Percentiles rank a stretch among this genome's conserved stretches.
These are phyloP conservation scores for Nemopilema nomurai DNA, from an alignment of 30 jellyfish, hydroid and myxozoan genomes.

Conservation along the genomic window DNA sequence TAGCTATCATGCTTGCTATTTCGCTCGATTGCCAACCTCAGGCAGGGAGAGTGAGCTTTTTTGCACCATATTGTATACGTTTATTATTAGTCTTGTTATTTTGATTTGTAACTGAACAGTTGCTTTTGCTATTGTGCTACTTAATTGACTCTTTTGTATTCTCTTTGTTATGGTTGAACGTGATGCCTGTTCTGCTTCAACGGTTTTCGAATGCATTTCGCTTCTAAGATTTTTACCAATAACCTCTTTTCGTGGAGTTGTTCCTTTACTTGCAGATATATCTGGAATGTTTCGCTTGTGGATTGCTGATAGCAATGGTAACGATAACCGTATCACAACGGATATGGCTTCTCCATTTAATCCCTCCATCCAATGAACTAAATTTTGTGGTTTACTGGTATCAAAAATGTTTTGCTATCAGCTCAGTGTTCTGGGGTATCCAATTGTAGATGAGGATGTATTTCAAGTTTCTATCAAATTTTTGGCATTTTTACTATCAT, in stretches of 20 bases:
- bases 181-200: no score
- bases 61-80: constrained; percentile 22
- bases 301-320: not conserved
- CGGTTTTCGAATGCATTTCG: not conserved
- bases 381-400: no score
- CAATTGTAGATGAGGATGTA: no score
- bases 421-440: no score
- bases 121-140: constrained; percentile 1
- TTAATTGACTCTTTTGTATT: not conserved
- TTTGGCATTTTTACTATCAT: no score
- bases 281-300: not conserved
- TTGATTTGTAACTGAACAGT: not conserved
- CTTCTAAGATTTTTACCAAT: not conserved
- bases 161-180: not conserved
- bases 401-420: no score
- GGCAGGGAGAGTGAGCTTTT: constrained; percentile 21
- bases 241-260: not conserved
- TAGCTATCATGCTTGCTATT: not conserved
- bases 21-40: not conserved
- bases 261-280: not conserved
- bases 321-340: not conserved
- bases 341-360: not conserved
- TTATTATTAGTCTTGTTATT: not conserved
- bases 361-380: no score
- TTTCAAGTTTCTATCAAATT: no score